Evolutionary conservation across 1,140 invertebrate species (phyloP).

Genomic region (Phymorhynchus buccinoides): DNA sequence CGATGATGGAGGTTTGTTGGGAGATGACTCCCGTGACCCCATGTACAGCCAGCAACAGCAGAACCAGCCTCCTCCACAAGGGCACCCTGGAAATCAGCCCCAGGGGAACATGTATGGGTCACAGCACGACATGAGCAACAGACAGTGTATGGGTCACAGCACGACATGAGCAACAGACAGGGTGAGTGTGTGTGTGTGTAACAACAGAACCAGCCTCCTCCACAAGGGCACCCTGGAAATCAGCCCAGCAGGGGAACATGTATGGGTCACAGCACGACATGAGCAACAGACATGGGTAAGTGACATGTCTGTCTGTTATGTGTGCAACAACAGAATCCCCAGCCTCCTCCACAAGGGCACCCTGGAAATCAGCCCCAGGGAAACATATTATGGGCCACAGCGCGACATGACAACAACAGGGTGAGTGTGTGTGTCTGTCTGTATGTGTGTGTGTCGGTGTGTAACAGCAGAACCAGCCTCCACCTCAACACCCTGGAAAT

Average conservation of each 20-base stretch:
- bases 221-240: slow-evolving; percentile 65
- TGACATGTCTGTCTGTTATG: too few species aligned
- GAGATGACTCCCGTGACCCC: slow-evolving; percentile 86
- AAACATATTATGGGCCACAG: slow-evolving; percentile 64
- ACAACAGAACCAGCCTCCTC: slow-evolving; percentile 74
- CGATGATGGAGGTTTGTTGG: slow-evolving; percentile 84
- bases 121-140: slow-evolving; percentile 62
- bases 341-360: slow-evolving; percentile 70
- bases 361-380: slow-evolving; percentile 65
- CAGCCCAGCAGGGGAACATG: slow-evolving; percentile 66
- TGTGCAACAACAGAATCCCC: too few species aligned
- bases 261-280: slow-evolving; percentile 64
- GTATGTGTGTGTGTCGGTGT: too few species aligned
- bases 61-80: slow-evolving; percentile 71
- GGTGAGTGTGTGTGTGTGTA: too few species aligned
- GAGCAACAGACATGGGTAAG: too few species aligned
- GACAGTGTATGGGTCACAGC: too few species aligned
- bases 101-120: slow-evolving; percentile 66
- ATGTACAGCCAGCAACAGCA: slow-evolving; percentile 81
- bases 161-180: too few species aligned
- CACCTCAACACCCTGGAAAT: too few species aligned
- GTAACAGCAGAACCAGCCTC: too few species aligned
- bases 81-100: slow-evolving; percentile 63
- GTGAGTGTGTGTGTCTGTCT: too few species aligned
- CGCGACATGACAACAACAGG: slow-evolving; percentile 66